Percentiles rank a stretch among this genome's conserved stretches.
phyloP scores from a whole-genome alignment of 2,888 invertebrate genomes.

The Anaspis maculata region DNA sequence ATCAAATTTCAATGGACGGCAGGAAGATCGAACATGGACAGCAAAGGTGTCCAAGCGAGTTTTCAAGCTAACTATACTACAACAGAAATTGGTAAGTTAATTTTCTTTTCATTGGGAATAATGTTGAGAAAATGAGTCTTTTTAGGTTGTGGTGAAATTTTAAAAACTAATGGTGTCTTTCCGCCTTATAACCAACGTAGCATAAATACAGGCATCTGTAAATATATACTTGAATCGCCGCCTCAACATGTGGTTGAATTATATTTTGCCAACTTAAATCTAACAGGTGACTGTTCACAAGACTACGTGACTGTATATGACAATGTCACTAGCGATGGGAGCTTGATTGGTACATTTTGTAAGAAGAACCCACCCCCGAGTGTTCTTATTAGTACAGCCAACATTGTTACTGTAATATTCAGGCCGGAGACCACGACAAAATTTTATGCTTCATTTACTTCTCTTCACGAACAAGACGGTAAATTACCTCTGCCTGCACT shows the following conservation, averaged over 20 bases:
- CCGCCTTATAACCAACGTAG: too few relatives aligned
- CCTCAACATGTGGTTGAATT: too few relatives aligned
- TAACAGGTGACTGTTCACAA: slow-evolving; percentile 46
- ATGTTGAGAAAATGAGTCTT: too few relatives aligned
- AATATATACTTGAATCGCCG: too few relatives aligned
- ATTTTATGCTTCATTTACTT: slow-evolving; percentile 64
- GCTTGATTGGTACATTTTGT: slow-evolving; percentile 51
- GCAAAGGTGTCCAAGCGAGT: too few relatives aligned
- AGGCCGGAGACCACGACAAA: slow-evolving; percentile 51
- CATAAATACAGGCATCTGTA: too few relatives aligned
- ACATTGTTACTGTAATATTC: slow-evolving; percentile 62
- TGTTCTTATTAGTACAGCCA: slow-evolving; percentile 53
- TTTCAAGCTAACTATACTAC: slow-evolving; percentile 65
- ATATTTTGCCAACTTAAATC: too few relatives aligned
- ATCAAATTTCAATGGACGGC: too few relatives aligned
- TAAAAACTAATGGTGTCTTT: too few relatives aligned
- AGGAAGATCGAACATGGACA: too few relatives aligned
- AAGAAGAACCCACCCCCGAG: slow-evolving; percentile 57
- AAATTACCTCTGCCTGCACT: too few relatives aligned
- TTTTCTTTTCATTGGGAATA: too few relatives aligned
- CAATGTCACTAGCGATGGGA: slow-evolving; percentile 48
- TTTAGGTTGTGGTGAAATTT: slow-evolving; percentile 32
- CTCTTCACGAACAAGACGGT: slow-evolving; percentile 52
- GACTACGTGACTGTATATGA: slow-evolving; percentile 61
- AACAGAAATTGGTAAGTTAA: slow-evolving; percentile 20